Conservation (phyloP, 1,140 invertebrate genomes). For the Nebria ingens region DNA sequence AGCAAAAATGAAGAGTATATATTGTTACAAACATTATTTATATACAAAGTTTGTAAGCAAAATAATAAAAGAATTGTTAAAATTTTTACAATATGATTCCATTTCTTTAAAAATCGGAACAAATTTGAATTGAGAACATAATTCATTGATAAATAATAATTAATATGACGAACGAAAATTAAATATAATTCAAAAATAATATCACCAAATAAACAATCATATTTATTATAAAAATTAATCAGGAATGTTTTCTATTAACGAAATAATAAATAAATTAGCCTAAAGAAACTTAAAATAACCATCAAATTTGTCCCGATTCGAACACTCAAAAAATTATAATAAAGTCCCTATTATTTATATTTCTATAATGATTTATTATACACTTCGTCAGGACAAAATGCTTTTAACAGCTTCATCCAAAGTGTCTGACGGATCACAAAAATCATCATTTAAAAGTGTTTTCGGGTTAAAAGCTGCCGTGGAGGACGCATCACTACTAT, state of each 20-base stretch:
- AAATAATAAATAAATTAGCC: background rate
- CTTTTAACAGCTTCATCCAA: conserved; percentile 26
- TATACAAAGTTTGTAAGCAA: background rate
- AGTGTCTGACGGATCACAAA: conserved; percentile 16
- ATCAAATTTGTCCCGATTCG: background rate
- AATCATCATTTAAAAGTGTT: background rate
- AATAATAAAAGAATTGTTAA: background rate
- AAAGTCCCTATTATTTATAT: too few relatives aligned
- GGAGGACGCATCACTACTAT: background rate
- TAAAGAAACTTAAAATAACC: background rate
- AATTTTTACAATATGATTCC: background rate
- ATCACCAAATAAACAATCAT: background rate
- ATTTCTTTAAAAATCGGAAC: background rate
- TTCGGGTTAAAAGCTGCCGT: background rate
- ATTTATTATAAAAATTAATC: background rate
- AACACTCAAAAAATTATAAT: too few relatives aligned
- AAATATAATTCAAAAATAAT: background rate
- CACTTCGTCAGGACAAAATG: conserved; percentile 34
- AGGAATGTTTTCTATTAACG: background rate
- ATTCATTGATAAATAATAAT: background rate
- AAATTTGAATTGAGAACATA: background rate
- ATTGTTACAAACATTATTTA: background rate
- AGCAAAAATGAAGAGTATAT: background rate
- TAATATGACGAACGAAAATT: too few relatives aligned
- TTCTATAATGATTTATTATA: conserved; percentile 16